These are phyloP conservation scores for Motacilla tschutschensis DNA, from an alignment of 2,113 vertebrate species.

Conservation along the genomic window DNA sequence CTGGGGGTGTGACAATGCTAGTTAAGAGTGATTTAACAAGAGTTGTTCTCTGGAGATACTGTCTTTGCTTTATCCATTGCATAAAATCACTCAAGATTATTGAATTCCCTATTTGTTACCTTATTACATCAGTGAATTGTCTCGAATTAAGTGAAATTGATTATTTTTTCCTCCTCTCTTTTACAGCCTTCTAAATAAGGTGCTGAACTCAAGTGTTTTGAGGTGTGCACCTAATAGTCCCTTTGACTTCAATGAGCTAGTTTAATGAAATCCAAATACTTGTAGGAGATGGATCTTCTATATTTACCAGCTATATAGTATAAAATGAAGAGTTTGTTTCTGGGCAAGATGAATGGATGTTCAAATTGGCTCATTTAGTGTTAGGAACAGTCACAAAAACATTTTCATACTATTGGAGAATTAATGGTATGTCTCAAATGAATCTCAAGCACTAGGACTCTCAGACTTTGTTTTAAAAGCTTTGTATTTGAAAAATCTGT, in stretches of 20 bases:
- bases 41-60: background rate
- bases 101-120: constrained; percentile 7
- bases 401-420: background rate
- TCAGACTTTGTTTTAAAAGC: background rate
- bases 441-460: background rate
- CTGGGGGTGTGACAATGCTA: constrained; percentile 38
- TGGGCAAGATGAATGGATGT: background rate
- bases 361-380: background rate
- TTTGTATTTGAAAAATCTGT: background rate
- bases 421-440: background rate
- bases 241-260: background rate
- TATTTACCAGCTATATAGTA: background rate
- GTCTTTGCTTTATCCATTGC: constrained; percentile 6
- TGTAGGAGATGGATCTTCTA: background rate
- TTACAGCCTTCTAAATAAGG: background rate
- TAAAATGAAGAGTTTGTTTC: background rate
- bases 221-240: background rate
- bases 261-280: background rate
- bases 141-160: constrained; percentile 6
- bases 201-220: background rate
- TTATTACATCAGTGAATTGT: background rate
- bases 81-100: background rate
- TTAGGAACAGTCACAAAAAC: background rate
- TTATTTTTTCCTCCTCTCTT: background rate
- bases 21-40: constrained; percentile 18